Evolutionary conservation across 2,888 invertebrate species (phyloP), one percentile per base, ranked within the genome.

Genomic region (Rhagonycha lutea): DNA sequence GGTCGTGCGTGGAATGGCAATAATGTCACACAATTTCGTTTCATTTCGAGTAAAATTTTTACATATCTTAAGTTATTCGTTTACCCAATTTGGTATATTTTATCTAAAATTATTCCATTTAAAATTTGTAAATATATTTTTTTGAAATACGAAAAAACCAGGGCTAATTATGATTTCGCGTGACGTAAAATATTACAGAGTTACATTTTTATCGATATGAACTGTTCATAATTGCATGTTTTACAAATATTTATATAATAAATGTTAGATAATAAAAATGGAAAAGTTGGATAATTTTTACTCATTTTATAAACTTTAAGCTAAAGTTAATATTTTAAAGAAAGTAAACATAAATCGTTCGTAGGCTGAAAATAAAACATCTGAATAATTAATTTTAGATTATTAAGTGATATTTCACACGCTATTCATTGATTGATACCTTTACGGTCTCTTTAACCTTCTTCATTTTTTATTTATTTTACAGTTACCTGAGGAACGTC

Each of bases 1-100:
- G 82, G 80, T 83, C 86, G 85, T 86, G 85, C 81, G 81, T 82
- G 84, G 86, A 85, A 86, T 86, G 83, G 83, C 84, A 82, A 85
- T 85, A 83, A 72, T 73, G 75, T 70, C 69, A 72, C 72, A 76
- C 69, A 72, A 73, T 76, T 72, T 76, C 69, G 47, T 61, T 73
- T 69, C 67, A 70, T 69, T 74, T 70, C 60, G 65, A 67, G 24
- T 69, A 47, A 68, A 73, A 73, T 60, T 70, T 63, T 28, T 65
- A 65, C 69, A 26, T 61, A 28, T 71, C 32, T 71, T 26, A 65
- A 65, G 47, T 47, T 47, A 47, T 47, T 47, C 47, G 47, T 47
- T 63, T 23, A 24, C 10, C 0, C 63, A 24, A 18, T 14, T 63
- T 63, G 63, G 24, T 12, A 63, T 23, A 63, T 18, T 18, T 18